phyloP scores from a whole-genome alignment of 2,113 vertebrate genomes.

The Hyperopisus bebe region DNA sequence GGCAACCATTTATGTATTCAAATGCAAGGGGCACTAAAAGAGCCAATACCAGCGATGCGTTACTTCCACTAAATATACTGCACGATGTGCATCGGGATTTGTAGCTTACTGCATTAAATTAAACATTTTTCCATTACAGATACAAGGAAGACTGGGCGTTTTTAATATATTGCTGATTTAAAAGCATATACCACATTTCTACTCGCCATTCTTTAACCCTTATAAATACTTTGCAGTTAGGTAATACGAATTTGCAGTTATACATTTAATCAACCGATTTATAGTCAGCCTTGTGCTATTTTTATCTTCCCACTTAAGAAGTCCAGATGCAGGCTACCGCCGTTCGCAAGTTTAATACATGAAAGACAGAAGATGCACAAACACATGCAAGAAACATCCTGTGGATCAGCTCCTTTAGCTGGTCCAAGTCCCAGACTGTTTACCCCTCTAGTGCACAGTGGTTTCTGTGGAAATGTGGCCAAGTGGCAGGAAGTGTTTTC shows the following conservation, averaged over 20 bases:
- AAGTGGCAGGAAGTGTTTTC: background rate
- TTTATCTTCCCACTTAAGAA: background rate
- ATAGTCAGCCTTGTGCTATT: background rate
- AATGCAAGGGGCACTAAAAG: background rate
- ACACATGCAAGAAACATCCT: background rate
- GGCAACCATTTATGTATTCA: background rate
- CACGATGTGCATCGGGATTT: background rate
- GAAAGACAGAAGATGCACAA: background rate
- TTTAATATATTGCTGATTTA: background rate
- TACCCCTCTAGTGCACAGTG: background rate
- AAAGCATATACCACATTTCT: background rate
- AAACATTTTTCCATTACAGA: background rate
- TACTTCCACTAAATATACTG: background rate
- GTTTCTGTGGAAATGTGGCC: constrained; percentile 10
- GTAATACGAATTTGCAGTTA: background rate
- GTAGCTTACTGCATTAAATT: background rate
- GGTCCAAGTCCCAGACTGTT: background rate
- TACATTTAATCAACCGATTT: background rate
- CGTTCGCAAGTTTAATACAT: background rate
- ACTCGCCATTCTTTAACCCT: background rate
- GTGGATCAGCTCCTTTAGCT: background rate
- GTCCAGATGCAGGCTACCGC: background rate
- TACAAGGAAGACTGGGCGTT: background rate
- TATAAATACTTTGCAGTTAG: background rate
- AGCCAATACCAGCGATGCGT: background rate